A percentile compares a stretch with the other conserved stretches of the same genome.
phyloP scores from a whole-genome alignment of 2,113 vertebrate species.

The Brachyistius frenatus region DNA sequence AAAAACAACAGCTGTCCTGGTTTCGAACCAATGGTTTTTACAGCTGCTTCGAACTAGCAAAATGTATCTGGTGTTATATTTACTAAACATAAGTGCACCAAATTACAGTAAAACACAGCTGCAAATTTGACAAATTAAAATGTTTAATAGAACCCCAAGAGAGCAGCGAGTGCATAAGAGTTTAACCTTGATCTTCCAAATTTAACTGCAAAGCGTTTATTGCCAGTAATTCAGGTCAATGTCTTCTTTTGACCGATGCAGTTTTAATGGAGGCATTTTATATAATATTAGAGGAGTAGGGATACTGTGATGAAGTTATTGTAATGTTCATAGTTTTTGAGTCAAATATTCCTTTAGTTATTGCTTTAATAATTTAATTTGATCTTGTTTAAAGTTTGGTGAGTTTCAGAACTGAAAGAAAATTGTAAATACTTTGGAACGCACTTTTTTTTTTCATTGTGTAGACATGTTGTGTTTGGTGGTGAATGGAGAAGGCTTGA shows the following conservation, averaged over 20 bases:
- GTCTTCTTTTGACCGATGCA: conserved; percentile 16
- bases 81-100: conserved; percentile 18
- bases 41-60: not conserved
- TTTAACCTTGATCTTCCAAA: conserved; percentile 29
- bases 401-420: too few relatives aligned
- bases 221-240: conserved; percentile 15
- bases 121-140: conserved; percentile 13
- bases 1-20: not conserved
- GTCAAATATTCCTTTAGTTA: too few relatives aligned
- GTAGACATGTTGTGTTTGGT: not conserved
- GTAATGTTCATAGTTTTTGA: not conserved
- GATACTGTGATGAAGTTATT: not conserved
- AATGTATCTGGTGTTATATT: conserved; percentile 1
- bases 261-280: not conserved
- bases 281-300: too few relatives aligned
- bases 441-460: not conserved
- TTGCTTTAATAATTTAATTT: too few relatives aligned
- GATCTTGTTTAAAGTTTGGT: not conserved
- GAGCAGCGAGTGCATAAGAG: conserved; percentile 5
- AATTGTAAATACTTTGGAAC: too few relatives aligned
- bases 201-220: conserved; percentile 11
- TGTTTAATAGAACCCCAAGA: conserved; percentile 12
- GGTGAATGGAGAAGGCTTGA: not conserved
- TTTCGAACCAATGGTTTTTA: not conserved
- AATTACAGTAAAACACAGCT: conserved; percentile 21